A percentile compares a stretch with the other conserved stretches of the same genome.
These are phyloP conservation scores for Hemitrygon akajei DNA, from an alignment of 2,797 vertebrate species.

Conservation along the genomic window DNA sequence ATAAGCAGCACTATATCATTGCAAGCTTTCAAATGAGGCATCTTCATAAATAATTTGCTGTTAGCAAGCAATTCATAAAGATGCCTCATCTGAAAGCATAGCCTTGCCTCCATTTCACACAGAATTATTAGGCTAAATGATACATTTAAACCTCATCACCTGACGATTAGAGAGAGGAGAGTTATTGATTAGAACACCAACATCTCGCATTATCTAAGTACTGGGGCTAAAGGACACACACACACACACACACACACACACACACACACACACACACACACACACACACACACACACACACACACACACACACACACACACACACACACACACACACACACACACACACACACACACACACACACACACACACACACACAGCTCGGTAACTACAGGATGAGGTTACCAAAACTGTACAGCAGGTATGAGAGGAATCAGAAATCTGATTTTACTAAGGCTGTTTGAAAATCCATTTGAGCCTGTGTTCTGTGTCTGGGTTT, in stretches of 20 bases:
- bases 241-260: too few species aligned
- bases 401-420: neutral
- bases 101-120: neutral
- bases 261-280: too few species aligned
- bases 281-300: too few species aligned
- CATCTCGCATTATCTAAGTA: neutral
- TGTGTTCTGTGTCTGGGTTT: too few species aligned
- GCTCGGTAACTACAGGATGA: neutral
- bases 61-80: neutral
- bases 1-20: too few species aligned
- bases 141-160: neutral
- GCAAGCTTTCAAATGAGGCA: neutral
- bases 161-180: neutral
- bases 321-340: too few species aligned
- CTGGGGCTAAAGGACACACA: neutral
- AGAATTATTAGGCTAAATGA: neutral
- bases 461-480: neutral
- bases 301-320: too few species aligned
- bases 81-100: too few species aligned
- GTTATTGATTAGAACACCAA: neutral
- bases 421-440: neutral
- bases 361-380: too few species aligned
- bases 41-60: neutral
- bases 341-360: too few species aligned
- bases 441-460: neutral